These are phyloP conservation scores for Lamellibrachia luymesi DNA, from an alignment of 1,140 invertebrate genomes.

Conservation along the genomic window DNA sequence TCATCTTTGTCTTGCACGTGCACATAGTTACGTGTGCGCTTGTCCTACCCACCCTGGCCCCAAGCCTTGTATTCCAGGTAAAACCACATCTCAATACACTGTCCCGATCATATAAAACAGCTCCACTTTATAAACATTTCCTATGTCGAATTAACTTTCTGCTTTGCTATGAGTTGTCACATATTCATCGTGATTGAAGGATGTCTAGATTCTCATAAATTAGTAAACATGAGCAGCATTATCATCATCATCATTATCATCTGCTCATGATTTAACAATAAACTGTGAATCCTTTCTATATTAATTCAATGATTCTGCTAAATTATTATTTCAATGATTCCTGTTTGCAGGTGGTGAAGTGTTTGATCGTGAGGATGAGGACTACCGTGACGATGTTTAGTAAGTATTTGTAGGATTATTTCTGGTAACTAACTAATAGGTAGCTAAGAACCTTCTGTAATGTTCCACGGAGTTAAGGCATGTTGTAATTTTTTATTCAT, in stretches of 20 bases:
- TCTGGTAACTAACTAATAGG: too few species aligned
- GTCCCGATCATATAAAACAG: neutral
- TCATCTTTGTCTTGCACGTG: conserved; percentile 84
- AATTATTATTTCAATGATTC: neutral
- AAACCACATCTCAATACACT: neutral
- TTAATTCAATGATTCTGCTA: neutral
- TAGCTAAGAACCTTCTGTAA: too few species aligned
- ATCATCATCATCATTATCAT: neutral
- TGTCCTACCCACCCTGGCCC: conserved; percentile 7
- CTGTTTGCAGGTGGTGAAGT: neutral
- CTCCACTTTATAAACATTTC: neutral
- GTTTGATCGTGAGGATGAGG: neutral
- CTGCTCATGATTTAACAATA: neutral
- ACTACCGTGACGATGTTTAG: neutral
- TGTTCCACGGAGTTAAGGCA: too few species aligned
- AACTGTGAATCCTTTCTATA: neutral
- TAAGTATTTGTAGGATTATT: neutral
- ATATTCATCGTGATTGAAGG: neutral
- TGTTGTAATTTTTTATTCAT: neutral
- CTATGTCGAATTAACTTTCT: neutral
- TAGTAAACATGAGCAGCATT: neutral
- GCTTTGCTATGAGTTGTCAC: neutral
- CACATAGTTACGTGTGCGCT: conserved; percentile 65
- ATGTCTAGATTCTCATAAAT: neutral
- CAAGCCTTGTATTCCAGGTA: neutral